A percentile compares a stretch with the other conserved stretches of the same genome.
Evolutionary conservation across 2,113 vertebrate species (phyloP).

Genomic region (Otocyon megalotis): DNA sequence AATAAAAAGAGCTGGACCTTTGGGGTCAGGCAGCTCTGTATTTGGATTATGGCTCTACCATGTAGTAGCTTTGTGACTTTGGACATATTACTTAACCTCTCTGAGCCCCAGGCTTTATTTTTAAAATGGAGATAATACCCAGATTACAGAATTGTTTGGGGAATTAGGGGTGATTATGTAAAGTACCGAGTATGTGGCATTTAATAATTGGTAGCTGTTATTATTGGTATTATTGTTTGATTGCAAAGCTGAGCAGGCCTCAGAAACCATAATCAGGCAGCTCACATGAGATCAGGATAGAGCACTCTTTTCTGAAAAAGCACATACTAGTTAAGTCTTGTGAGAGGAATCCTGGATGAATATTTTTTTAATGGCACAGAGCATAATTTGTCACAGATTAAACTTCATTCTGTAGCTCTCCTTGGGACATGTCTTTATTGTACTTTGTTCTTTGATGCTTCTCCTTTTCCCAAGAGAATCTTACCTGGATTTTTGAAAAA

Average conservation of each 20-base stretch:
- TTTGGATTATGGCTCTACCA: background rate
- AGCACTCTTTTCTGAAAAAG: background rate
- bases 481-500: background rate
- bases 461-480: background rate
- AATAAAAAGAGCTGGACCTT: background rate
- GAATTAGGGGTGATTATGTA: slow-evolving; percentile 13
- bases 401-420: background rate
- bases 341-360: background rate
- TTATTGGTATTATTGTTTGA: background rate
- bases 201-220: slow-evolving; percentile 48
- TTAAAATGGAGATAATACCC: slow-evolving; percentile 11
- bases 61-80: slow-evolving; percentile 14
- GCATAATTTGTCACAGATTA: background rate
- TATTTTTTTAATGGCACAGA: background rate
- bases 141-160: slow-evolving; percentile 3
- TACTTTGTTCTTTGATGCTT: background rate
- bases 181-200: background rate
- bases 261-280: background rate
- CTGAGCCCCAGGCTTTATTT: slow-evolving; percentile 1
- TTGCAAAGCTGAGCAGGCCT: background rate
- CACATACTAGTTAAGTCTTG: background rate
- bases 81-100: slow-evolving; percentile 13
- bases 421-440: background rate
- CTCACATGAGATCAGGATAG: background rate
- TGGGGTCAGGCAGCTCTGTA: background rate